Base-by-base conservation (phyloP, 1,140 invertebrate genomes). In the Drosophila fuyamai region DNA sequence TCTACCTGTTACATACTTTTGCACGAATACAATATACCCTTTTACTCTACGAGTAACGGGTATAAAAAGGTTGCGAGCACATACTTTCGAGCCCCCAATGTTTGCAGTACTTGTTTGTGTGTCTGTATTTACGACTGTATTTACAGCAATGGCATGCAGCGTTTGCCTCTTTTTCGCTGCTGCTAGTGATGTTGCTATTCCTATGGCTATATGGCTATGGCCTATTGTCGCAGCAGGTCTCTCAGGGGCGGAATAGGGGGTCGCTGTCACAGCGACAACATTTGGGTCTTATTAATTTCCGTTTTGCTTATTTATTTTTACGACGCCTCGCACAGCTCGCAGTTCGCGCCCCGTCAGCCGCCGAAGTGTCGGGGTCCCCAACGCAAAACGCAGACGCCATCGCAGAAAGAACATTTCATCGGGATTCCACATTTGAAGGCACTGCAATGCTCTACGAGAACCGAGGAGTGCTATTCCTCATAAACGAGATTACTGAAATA, bases 251-350 rank as follows among this genome's bases (percentile, higher is more conserved):
- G 46, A 14, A 46, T 55, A 54, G 76, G 50, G 43, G 50, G 66
- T 40, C 48, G 57, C 23, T 47, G 35, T 40, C 50, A 61, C 57
- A 75, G 29, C 29, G 47, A 41, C 68, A 74, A 60, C 57, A 55
- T 75, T 81, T 68, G 54, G 73, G 67, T 77, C 67, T 81, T 81
- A 81, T 81, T 81, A 81, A 81, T 81, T 81, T 81, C 79, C 79
- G 79, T 81, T 81, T 81, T 81, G 79, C 79, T 75, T 83, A 82
- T 79, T 82, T 82, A 83, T 83, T 79, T 83, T 83, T 65, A 79
- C 63, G 76, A 76, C 68, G 44, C 63, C 57, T 57, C 63, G 58
- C 56, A 67, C 54, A 77, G 62, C 56, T 76, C 60, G 53, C 71
- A 38, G 56, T 63, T 65, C 62, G 61, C 72, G 48, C 59, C 68